Evolutionary conservation across 2,888 invertebrate genomes (phyloP).

Genomic region (Agriopis marginaria): DNA sequence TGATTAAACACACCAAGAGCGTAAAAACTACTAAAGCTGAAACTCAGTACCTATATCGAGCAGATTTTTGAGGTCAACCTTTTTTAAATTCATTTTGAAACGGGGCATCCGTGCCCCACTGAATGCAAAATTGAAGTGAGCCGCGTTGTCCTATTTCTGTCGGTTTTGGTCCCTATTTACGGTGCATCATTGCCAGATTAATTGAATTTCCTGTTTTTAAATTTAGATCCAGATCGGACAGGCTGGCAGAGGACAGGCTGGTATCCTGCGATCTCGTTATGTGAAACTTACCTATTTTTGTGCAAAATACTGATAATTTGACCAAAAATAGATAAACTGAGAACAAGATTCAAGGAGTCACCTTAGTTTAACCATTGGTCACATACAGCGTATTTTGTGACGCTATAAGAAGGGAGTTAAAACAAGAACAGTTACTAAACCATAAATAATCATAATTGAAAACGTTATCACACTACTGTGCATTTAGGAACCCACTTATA

Average conservation of each 20-base stretch:
- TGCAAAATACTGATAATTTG: background rate
- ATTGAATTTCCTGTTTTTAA: slow-evolving; percentile 84
- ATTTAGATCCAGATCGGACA: slow-evolving; percentile 65
- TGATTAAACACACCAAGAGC: slow-evolving; percentile 1
- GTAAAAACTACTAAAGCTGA: slow-evolving; percentile 49
- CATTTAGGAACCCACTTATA: too few species aligned
- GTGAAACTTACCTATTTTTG: slow-evolving; percentile 4
- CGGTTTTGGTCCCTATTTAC: slow-evolving; percentile 74
- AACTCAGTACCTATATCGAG: slow-evolving; percentile 50
- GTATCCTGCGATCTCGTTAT: slow-evolving; percentile 26
- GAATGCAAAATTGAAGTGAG: slow-evolving; percentile 75
- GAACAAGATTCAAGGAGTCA: background rate
- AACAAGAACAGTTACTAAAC: background rate
- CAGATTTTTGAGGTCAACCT: slow-evolving; percentile 64
- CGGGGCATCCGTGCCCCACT: slow-evolving; percentile 47
- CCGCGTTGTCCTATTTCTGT: slow-evolving; percentile 70
- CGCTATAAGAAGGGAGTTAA: background rate
- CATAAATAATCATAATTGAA: too few species aligned
- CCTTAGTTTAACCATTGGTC: background rate
- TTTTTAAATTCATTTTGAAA: slow-evolving; percentile 67
- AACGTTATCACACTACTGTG: too few species aligned
- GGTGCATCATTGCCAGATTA: slow-evolving; percentile 77
- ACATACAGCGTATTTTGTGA: background rate
- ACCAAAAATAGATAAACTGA: background rate
- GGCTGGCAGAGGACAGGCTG: slow-evolving; percentile 27